Evolutionary conservation across 2,797 vertebrate genomes (phyloP).

Genomic region (Cossypha heuglini): DNA sequence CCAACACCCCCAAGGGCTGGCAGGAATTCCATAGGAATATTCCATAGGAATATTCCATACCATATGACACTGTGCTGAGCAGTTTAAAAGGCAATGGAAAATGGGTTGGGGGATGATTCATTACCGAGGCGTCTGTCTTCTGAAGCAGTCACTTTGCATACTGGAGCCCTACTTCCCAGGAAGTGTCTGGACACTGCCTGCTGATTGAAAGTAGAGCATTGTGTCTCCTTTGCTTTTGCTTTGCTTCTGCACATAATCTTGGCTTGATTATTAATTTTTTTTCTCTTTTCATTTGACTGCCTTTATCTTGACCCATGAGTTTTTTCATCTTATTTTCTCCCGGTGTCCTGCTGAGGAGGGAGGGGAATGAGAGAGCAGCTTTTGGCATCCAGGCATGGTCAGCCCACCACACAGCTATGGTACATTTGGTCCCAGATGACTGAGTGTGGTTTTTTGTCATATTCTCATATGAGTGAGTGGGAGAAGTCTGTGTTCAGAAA

Average conservation of each 20-base stretch:
- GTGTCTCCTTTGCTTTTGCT: background rate
- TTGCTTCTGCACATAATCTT: background rate
- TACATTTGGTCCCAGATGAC: background rate
- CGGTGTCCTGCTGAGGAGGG: background rate
- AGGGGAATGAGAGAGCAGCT: background rate
- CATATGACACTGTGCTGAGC: background rate
- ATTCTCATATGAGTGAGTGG: background rate
- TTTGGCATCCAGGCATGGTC: background rate
- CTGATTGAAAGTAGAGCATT: background rate
- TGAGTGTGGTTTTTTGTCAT: background rate
- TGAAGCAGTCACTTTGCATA: background rate
- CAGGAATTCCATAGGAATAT: background rate
- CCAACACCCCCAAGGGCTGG: rapidly evolving
- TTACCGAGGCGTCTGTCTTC: background rate
- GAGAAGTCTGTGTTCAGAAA: background rate
- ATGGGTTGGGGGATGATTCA: rapidly evolving
- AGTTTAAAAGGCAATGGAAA: background rate
- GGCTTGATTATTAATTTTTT: background rate
- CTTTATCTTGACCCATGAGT: background rate
- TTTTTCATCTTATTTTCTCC: background rate
- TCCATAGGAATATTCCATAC: background rate
- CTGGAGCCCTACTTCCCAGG: background rate
- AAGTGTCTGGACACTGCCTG: background rate
- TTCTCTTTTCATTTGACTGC: background rate
- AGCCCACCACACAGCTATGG: background rate